Percentiles rank a stretch among this genome's conserved stretches.
Evolutionary conservation across 2,888 invertebrate species (phyloP).

Genomic region (Torymus aiolomorphi): DNA sequence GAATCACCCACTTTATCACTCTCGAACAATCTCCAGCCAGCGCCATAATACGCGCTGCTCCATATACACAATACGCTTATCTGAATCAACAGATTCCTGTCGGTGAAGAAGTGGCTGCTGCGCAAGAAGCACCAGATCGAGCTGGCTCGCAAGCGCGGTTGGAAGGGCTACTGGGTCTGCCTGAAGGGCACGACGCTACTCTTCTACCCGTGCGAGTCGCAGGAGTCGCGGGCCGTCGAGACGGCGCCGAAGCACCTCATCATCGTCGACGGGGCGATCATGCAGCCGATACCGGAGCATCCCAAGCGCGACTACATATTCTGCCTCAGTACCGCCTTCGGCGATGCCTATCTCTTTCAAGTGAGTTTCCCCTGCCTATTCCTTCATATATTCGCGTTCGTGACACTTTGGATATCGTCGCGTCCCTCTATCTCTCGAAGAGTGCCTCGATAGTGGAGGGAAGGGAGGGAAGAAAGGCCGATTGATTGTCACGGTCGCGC

Average conservation of each 20-base stretch:
- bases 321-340: constrained; percentile 98
- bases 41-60: too few relatives aligned
- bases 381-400: too few relatives aligned
- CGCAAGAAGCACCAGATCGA: constrained; percentile 98
- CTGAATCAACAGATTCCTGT: constrained; percentile 85
- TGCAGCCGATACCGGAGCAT: constrained; percentile 99
- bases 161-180: constrained; percentile 99
- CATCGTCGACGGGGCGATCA: constrained; percentile 96
- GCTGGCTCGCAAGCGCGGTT: constrained; percentile 94
- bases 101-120: constrained; percentile 98
- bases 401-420: too few relatives aligned
- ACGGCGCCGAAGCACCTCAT: constrained; percentile 96
- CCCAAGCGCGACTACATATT: constrained; percentile 98
- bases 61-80: background rate
- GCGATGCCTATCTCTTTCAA: constrained; percentile 98
- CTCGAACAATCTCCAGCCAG: too few relatives aligned
- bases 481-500: constrained; percentile 11
- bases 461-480: background rate
- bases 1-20: too few relatives aligned
- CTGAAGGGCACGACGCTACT: constrained; percentile 96
- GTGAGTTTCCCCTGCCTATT: constrained; percentile 73
- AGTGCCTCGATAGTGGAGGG: too few relatives aligned
- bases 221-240: constrained; percentile 92
- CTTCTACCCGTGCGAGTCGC: constrained; percentile 96
- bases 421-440: too few relatives aligned